Evolutionary conservation across 2,888 invertebrate genomes (phyloP).

Genomic region (Synanthedon andrenaeformis): DNA sequence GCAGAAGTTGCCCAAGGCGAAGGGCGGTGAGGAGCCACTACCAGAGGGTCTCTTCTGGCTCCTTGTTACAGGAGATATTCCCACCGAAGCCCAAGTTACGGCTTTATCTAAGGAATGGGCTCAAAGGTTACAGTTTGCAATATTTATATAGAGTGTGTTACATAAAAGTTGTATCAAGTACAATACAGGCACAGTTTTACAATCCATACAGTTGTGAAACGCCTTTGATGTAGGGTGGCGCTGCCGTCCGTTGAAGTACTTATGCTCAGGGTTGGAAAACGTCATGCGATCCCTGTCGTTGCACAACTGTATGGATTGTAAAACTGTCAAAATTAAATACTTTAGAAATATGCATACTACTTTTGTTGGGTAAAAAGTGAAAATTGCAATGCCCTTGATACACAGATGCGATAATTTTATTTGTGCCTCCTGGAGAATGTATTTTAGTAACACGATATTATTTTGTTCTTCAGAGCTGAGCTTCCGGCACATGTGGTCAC

Average conservation of each 20-base stretch:
- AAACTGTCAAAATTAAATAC: no score
- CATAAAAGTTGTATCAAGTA: no score
- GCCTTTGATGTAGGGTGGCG: background rate
- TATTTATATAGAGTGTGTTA: background rate
- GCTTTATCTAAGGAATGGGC: constrained; percentile 88
- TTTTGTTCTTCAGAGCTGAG: constrained; percentile 74
- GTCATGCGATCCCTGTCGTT: background rate
- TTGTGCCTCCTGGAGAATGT: no score
- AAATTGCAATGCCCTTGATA: no score
- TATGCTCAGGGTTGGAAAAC: background rate
- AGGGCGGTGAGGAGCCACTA: constrained; percentile 77
- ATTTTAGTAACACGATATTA: no score
- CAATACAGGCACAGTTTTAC: no score
- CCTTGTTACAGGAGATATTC: constrained; percentile 80
- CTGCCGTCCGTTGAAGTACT: no score
- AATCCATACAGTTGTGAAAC: background rate
- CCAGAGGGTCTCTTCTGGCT: constrained; percentile 87
- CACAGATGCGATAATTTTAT: no score
- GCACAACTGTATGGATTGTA: no score
- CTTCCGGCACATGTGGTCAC: constrained; percentile 93
- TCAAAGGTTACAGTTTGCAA: constrained; percentile 32
- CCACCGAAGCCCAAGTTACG: constrained; percentile 77
- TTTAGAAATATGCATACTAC: no score
- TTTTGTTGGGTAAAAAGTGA: background rate
- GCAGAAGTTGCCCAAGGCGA: constrained; percentile 76